phyloP scores from a whole-genome alignment of 2,113 vertebrate genomes.

The Brienomyrus longianalis region DNA sequence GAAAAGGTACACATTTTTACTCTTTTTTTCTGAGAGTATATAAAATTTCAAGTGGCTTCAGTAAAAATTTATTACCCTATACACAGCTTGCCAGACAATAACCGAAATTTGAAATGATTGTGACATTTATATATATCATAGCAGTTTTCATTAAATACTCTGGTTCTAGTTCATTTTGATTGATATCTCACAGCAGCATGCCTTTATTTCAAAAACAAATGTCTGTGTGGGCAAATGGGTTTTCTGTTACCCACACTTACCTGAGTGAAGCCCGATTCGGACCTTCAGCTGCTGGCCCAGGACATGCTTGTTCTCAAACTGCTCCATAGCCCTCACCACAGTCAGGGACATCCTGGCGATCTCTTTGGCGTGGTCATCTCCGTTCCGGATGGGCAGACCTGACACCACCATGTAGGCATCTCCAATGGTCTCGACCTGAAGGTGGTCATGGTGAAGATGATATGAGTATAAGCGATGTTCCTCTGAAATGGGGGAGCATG shows the following conservation, averaged over 20 bases:
- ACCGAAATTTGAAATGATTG: background rate
- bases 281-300: slow-evolving; percentile 63
- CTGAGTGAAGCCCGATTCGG: slow-evolving; percentile 69
- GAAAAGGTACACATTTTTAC: no score
- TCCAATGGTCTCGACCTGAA: slow-evolving; percentile 74
- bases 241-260: slow-evolving; percentile 38
- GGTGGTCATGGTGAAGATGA: background rate
- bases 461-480: background rate
- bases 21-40: no score
- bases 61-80: background rate
- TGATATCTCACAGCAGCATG: background rate
- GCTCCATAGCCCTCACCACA: slow-evolving; percentile 63
- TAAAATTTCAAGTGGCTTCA: background rate
- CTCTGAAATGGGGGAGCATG: background rate
- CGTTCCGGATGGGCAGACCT: slow-evolving; percentile 67
- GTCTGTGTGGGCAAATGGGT: background rate
- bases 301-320: slow-evolving; percentile 67
- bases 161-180: background rate
- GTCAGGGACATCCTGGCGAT: slow-evolving; percentile 75
- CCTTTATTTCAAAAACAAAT: background rate
- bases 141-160: background rate
- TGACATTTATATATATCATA: background rate
- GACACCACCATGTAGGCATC: slow-evolving; percentile 82
- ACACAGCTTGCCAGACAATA: background rate
- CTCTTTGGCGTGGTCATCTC: slow-evolving; percentile 64